Base-by-base conservation (phyloP, 2,113 vertebrate species). In the Dromiciops gliroides region DNA sequence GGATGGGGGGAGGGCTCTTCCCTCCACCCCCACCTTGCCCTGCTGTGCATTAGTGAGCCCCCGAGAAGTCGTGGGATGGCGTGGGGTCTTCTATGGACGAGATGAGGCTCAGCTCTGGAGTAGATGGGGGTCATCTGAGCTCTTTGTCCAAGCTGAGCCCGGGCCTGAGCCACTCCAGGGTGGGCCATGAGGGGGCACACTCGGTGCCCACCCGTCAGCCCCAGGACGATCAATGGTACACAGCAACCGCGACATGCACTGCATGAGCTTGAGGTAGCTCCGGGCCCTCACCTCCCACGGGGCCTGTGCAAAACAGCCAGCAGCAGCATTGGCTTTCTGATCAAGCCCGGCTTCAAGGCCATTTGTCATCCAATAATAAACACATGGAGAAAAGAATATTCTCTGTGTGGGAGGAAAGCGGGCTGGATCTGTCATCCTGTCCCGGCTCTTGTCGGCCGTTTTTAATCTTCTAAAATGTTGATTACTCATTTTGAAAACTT, bases 391-490 rank as follows among this genome's bases (percentile, higher is more conserved):
- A 88, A 89, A 92, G 95, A 93, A 90, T 93, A 6, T 94, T 95
- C 92, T 94, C 96, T 93, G 10, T 47, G 94, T 92, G 90, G 96
- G 94, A 96, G 95, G 91, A 90, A 83, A 88, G 89, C 14, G 92
- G 91, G 92, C 94, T 23, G 60, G 91, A 93, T 60, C 93, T 48
- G 93, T 95, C 97, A 75, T 93, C 95, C 94, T 60, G 94, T 92
- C 94, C 93, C 49, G 3, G 92, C 95, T 75, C 95, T 91, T 92
- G 89, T 96, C 95, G 92, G 97, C 95, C 96, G 95, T 95, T 97
- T 97, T 95, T 97, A 96, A 96, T 97, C 97, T 96, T 97, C 95
- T 95, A 97, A 97, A 37, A 96, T 0, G 48, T 93, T 95, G 95
- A 97, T 96, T 91, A 97, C 91, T 97, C 97, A 88, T 95, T 96